Evolutionary conservation across 2,888 invertebrate species (phyloP), one percentile per base, ranked within the genome.

Genomic region (Drosophila maculinotata): DNA sequence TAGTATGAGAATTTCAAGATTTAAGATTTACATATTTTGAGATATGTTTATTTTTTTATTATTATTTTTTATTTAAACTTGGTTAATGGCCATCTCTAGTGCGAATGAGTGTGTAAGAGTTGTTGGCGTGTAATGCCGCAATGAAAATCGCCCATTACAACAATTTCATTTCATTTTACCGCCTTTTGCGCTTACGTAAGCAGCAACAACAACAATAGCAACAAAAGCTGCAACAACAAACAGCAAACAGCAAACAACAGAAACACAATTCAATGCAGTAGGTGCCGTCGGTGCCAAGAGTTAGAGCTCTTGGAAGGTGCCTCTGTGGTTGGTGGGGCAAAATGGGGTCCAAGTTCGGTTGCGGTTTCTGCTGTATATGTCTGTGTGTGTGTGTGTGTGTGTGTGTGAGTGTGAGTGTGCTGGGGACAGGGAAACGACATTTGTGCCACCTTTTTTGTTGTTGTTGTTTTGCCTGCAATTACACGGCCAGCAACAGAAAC

Each of bases 61-160:
- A 0, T 42, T 0, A 1, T 14, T 30, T n/a, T n/a, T 4, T 17
- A 2, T 35, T 17, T 2, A 0, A 5, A 23, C 8, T 23, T 9
- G n/a, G 23, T n/a, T n/a, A n/a, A 10, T 33, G 42, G 2, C 56
- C 72, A 69, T 72, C 72, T 47, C 74, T 76, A 58, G 56, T 38
- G 23, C 39, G 47, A 63, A 41, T 58, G 65, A 52, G 62, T 71
- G 49, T 57, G 57, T 59, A 67, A 70, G 62, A 59, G 47, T 60
- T 73, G 53, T 54, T 67, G 68, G 81, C 81, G 81, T 82, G 80
- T 79, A 80, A 79, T 75, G 79, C 82, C 77, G 81, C 84, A 81
- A 81, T 81, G 86, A 86, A 83, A 83, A 86, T 86, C 83, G 81
- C 79, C 81, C 79, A 83, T 83, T 83, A 83, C 83, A 86, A 86